Evolutionary conservation across 2,888 invertebrate genomes (phyloP), one percentile per base, ranked within the genome.

Genomic region (Daptonema setosum): DNA sequence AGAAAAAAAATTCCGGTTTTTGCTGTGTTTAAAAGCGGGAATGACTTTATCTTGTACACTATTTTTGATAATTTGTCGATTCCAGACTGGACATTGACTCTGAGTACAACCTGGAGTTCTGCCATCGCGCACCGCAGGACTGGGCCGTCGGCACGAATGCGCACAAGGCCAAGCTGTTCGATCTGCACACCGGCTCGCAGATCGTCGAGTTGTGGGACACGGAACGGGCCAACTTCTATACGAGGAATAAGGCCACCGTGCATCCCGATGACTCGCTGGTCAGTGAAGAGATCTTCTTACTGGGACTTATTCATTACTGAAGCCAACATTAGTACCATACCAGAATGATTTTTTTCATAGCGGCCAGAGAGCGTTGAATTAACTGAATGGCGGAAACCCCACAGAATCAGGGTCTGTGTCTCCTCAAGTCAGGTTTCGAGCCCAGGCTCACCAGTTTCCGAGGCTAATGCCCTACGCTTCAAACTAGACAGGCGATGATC

Each of bases 211-310:
- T 93, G 52, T 80, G 80, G 30, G 73, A 75, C 60, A 85, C 87
- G 1, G 78, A 81, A 56, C 81, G 85, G 66, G 83, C 86, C 58
- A 95, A 95, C 74, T 83, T 85, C 70, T 97, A 95, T 74, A 82
- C 82, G 1, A 83, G 84, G 74, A 95, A 95, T 74, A 78, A 84
- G 54, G 93, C 95, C 1, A 88, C 88, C 1, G 91, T 90, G 72
- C 87, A 85, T 72, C 86, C 85, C 55, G 83, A 83, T 1, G 93
- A 95, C 70, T 88, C 91, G 66, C 76, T 95, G n/a, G 75, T 95
- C 11, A 86, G 85, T 57, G 93, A 95, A 71, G 93, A n/a, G n/a
- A n/a, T n/a, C n/a, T n/a, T n/a, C n/a, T n/a, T n/a, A n/a, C n/a
- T n/a, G n/a, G n/a, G n/a, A n/a, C n/a, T n/a, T n/a, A n/a, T n/a